phyloP scores from a whole-genome alignment of 1,140 invertebrate genomes.

The Magallana ariakensis region DNA sequence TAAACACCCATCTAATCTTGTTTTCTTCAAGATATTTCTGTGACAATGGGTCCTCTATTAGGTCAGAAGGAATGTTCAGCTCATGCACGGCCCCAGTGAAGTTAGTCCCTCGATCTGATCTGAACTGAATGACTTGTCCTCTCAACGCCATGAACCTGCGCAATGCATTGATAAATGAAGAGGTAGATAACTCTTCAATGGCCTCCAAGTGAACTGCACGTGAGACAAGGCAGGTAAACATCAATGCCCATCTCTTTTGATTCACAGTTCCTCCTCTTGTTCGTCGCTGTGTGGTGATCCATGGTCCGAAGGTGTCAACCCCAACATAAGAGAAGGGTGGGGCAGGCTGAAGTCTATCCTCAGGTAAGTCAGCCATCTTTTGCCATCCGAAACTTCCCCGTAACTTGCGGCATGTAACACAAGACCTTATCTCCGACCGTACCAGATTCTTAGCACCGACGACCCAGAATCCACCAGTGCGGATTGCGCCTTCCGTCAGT shows the following conservation, averaged over 20 bases:
- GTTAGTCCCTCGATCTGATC: neutral
- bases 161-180: neutral
- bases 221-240: neutral
- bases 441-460: conserved; percentile 3
- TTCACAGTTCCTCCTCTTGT: neutral
- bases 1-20: neutral
- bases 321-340: conserved; percentile 49
- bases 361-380: conserved; percentile 56
- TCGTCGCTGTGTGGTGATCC: neutral
- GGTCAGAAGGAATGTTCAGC: neutral
- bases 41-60: neutral
- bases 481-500: neutral
- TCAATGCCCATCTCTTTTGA: neutral
- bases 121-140: neutral
- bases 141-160: neutral
- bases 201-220: neutral
- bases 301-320: conserved; percentile 59
- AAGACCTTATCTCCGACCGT: neutral
- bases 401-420: conserved; percentile 48
- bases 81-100: neutral
- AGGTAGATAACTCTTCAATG: neutral
- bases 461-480: conserved; percentile 15
- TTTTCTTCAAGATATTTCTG: neutral
- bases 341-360: conserved; percentile 43
- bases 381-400: conserved; percentile 25